A percentile compares a stretch with the other conserved stretches of the same genome.
Evolutionary conservation across 2,888 invertebrate genomes (phyloP).

Genomic region (Eupeodes luniger): DNA sequence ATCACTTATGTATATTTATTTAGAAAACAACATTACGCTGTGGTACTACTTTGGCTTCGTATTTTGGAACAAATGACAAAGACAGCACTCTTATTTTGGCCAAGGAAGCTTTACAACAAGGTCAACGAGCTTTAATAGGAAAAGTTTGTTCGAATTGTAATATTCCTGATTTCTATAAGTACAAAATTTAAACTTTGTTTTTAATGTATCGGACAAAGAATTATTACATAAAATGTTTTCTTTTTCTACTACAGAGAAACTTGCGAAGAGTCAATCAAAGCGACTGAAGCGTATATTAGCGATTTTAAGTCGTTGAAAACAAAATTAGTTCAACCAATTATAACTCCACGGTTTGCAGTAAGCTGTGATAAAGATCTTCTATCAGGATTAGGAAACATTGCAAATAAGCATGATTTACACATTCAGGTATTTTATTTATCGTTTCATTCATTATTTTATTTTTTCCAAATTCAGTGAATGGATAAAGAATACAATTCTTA

Average conservation of each 20-base stretch:
- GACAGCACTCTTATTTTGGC: constrained; percentile 90
- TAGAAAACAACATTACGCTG: constrained; percentile 89
- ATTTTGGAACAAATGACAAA: constrained; percentile 92
- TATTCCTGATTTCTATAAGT: constrained; percentile 83
- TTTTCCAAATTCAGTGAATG: constrained; percentile 7
- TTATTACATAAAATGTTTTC: too few relatives aligned
- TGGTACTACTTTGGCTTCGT: constrained; percentile 96
- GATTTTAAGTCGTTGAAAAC: constrained; percentile 85
- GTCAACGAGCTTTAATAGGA: constrained; percentile 93
- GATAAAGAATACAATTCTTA: constrained; percentile 79
- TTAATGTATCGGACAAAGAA: too few relatives aligned
- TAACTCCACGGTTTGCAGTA: constrained; percentile 94
- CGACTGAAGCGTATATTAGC: constrained; percentile 87
- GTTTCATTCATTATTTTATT: not conserved
- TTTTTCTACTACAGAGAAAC: constrained; percentile 86
- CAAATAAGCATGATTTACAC: constrained; percentile 87
- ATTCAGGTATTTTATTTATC: constrained; percentile 88
- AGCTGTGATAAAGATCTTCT: constrained; percentile 91
- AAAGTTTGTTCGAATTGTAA: constrained; percentile 87
- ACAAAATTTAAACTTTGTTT: constrained; percentile 43
- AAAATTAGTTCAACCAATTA: constrained; percentile 89
- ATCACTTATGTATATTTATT: too few relatives aligned
- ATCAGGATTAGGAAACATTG: constrained; percentile 88
- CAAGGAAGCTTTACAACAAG: constrained; percentile 87
- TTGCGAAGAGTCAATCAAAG: constrained; percentile 86